These are phyloP conservation scores for Vesta saturnalis DNA, from an alignment of 2,888 invertebrate species.

Conservation along the genomic window DNA sequence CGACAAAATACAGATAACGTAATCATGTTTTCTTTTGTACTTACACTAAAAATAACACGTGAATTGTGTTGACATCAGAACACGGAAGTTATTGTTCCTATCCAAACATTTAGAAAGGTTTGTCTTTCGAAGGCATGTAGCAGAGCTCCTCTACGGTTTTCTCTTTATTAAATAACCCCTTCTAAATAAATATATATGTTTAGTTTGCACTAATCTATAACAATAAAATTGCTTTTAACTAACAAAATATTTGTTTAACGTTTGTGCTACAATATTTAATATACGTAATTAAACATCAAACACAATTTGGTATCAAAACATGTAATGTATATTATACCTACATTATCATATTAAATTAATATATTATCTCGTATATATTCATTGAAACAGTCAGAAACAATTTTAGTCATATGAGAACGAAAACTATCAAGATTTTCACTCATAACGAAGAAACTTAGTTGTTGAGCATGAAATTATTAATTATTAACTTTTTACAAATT, in stretches of 20 bases:
- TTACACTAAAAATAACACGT: conserved; percentile 5
- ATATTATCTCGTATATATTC: no score
- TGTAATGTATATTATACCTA: no score
- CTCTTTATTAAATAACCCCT: background rate
- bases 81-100: background rate
- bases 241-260: background rate
- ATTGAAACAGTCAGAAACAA: no score
- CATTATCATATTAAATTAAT: no score
- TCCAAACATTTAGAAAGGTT: conserved; percentile 4
- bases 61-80: background rate
- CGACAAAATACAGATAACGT: background rate
- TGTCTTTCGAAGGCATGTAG: conserved; percentile 2
- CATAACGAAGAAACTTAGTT: no score
- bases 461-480: no score
- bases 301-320: no score
- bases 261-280: background rate
- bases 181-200: background rate
- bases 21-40: background rate
- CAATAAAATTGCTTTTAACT: background rate
- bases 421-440: no score
- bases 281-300: no score
- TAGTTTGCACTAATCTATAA: background rate
- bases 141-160: background rate
- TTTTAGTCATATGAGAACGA: no score
- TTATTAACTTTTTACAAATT: no score